phyloP scores from a whole-genome alignment of 2,888 invertebrate genomes.

The Glyphotaelius pellucidus region DNA sequence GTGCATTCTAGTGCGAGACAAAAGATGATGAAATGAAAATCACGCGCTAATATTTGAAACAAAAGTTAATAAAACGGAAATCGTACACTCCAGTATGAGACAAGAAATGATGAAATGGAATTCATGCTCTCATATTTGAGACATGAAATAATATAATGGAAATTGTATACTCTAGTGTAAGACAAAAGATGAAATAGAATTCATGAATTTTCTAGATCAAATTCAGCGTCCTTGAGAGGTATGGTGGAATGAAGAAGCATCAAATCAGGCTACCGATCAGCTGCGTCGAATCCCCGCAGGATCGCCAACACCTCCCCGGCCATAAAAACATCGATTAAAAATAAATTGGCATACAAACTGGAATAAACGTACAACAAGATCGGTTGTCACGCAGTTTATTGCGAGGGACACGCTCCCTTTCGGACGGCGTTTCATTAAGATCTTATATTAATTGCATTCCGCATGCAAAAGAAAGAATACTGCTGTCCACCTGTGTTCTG shows the following conservation, averaged over 20 bases:
- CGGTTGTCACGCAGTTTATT: conserved; percentile 59
- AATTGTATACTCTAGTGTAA: no score
- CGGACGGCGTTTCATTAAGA: conserved; percentile 78
- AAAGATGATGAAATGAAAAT: no score
- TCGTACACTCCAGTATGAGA: no score
- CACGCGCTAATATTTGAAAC: no score
- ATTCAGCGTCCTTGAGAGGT: neutral
- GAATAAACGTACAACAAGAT: conserved; percentile 49
- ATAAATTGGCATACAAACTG: conserved; percentile 53
- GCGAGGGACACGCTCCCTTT: conserved; percentile 69
- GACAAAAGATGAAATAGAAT: neutral
- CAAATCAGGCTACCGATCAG: neutral
- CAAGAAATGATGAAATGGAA: no score
- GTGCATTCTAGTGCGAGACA: no score
- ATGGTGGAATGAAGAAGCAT: conserved; percentile 1
- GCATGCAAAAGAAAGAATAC: conserved; percentile 75
- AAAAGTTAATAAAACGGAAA: no score
- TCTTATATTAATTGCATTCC: conserved; percentile 79
- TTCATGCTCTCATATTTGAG: no score
- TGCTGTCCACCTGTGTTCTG: conserved; percentile 68
- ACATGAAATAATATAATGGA: no score
- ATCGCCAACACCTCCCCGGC: conserved; percentile 34
- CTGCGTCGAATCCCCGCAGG: neutral
- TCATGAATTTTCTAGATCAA: neutral
- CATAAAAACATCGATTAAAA: conserved; percentile 45